Evolutionary conservation across 2,113 vertebrate species (phyloP).

Genomic region (Microtus pennsylvanicus): DNA sequence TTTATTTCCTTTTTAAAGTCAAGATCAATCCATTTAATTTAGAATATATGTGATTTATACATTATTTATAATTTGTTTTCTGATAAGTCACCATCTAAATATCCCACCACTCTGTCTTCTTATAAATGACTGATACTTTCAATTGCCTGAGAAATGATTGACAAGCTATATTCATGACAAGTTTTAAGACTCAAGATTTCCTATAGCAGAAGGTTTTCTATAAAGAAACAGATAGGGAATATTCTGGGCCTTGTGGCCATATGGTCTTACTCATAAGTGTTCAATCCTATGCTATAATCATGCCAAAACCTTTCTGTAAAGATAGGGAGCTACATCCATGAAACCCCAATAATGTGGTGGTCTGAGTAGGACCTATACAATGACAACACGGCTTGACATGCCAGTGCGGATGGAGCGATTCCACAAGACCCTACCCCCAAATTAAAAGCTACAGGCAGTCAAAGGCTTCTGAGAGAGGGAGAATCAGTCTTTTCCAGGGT

Average conservation of each 20-base stretch:
- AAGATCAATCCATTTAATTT: constrained; percentile 10
- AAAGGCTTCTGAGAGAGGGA: not conserved
- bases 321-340: not conserved
- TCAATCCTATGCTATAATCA: not conserved
- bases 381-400: not conserved
- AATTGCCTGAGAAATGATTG: not conserved
- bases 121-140: not conserved
- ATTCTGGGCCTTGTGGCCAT: not conserved
- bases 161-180: not conserved
- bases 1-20: not conserved
- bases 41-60: not conserved
- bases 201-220: not conserved
- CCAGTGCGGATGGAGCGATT: not conserved
- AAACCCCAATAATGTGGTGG: not conserved
- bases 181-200: constrained; percentile 23
- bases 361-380: not conserved
- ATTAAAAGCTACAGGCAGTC: not conserved
- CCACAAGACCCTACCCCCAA: not conserved
- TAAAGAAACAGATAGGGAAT: not conserved
- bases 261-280: not conserved
- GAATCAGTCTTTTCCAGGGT: not conserved
- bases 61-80: constrained; percentile 32
- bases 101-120: not conserved
- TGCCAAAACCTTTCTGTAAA: not conserved
- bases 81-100: constrained; percentile 31